These are phyloP conservation scores for Corythucha ciliata DNA, from an alignment of 2,888 invertebrate species.

Conservation along the genomic window DNA sequence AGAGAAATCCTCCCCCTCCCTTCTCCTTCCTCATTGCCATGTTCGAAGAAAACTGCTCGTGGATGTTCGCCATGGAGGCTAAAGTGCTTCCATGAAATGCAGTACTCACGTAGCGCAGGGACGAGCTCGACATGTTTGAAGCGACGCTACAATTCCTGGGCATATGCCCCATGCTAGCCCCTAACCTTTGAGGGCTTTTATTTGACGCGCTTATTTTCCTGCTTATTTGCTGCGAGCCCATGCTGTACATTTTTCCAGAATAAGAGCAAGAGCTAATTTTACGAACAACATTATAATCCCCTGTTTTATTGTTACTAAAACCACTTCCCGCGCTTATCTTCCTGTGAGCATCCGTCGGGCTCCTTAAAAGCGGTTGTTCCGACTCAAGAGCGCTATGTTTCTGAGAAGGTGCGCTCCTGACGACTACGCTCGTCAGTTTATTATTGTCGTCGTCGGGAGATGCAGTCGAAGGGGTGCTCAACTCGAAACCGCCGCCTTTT, in stretches of 20 bases:
- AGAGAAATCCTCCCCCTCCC: too few species aligned
- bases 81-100: slow-evolving; percentile 77
- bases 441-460: slow-evolving; percentile 19
- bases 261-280: slow-evolving; percentile 28
- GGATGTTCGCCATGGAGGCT: slow-evolving; percentile 34
- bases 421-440: background rate
- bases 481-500: slow-evolving; percentile 9
- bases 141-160: slow-evolving; percentile 41
- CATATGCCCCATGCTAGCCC: slow-evolving; percentile 34
- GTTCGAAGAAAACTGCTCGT: slow-evolving; percentile 34
- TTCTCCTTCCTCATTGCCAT: slow-evolving; percentile 25
- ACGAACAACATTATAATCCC: slow-evolving; percentile 16
- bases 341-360: background rate
- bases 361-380: slow-evolving; percentile 20
- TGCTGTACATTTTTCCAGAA: slow-evolving; percentile 22
- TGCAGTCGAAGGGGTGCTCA: slow-evolving; percentile 20
- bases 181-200: slow-evolving; percentile 26
- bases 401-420: background rate
- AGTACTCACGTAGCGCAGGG: slow-evolving; percentile 75
- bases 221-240: slow-evolving; percentile 30
- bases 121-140: slow-evolving; percentile 65
- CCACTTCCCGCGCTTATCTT: background rate
- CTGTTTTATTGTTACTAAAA: slow-evolving; percentile 15
- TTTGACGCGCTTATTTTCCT: slow-evolving; percentile 30
- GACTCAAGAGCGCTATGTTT: slow-evolving; percentile 20